phyloP scores from a whole-genome alignment of 2,888 invertebrate species.

The Pardosa pseudoannulata region DNA sequence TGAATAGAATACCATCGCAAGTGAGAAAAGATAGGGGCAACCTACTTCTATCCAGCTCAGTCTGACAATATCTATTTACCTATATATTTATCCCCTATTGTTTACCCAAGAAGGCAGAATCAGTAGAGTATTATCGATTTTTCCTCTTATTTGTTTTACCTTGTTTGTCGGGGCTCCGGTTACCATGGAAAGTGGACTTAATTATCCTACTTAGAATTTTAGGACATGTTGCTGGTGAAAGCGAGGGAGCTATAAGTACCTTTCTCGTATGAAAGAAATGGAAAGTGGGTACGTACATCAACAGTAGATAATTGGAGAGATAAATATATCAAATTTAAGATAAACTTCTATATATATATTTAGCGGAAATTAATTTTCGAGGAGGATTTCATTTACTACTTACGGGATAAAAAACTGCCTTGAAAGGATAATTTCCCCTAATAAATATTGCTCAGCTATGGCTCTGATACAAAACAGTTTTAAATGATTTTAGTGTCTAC shows the following conservation, averaged over 20 bases:
- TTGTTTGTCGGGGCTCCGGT: conserved; percentile 7
- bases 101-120: not conserved
- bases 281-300: not conserved
- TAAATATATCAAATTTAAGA: too few species aligned
- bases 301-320: not conserved
- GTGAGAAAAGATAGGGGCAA: too few species aligned
- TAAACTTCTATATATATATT: too few species aligned
- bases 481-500: too few species aligned
- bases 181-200: conserved; percentile 13
- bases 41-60: too few species aligned
- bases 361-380: too few species aligned
- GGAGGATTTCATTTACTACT: too few species aligned
- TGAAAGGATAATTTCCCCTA: too few species aligned
- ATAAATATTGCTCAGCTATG: too few species aligned
- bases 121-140: not conserved
- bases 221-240: not conserved
- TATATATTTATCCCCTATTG: not conserved
- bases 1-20: too few species aligned
- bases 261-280: not conserved
- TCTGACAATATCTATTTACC: not conserved
- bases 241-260: not conserved
- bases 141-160: conserved; percentile 1
- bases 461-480: too few species aligned
- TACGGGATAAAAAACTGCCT: too few species aligned
- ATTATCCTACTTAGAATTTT: conserved; percentile 15